These are phyloP conservation scores for Agonopterix heracliana DNA, from an alignment of 2,888 invertebrate species.

Conservation along the genomic window DNA sequence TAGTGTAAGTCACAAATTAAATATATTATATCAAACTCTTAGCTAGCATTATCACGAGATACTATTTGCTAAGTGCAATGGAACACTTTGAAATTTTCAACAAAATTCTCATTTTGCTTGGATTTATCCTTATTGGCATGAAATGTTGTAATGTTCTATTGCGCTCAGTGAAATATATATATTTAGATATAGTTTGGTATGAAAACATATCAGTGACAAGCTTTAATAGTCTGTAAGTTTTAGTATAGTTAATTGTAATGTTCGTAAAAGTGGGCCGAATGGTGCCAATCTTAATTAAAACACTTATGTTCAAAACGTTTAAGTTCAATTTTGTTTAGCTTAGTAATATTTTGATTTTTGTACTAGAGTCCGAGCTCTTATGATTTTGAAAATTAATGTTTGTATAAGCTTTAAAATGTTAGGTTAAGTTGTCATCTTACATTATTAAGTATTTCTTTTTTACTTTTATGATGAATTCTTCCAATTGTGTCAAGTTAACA, in stretches of 20 bases:
- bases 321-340: constrained; percentile 5
- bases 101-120: no score
- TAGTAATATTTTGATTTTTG: no score
- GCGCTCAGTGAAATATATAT: constrained; percentile 6
- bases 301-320: constrained; percentile 2
- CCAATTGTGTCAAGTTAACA: constrained; percentile 41
- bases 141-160: constrained; percentile 3
- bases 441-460: constrained; percentile 18
- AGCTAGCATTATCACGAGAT: not conserved
- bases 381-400: constrained; percentile 2
- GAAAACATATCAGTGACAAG: constrained; percentile 29
- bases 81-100: not conserved
- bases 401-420: not conserved
- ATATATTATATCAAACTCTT: not conserved
- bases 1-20: constrained; percentile 25
- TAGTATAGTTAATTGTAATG: constrained; percentile 2
- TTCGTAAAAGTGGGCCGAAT: constrained; percentile 50
- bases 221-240: constrained; percentile 51
- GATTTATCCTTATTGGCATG: not conserved
- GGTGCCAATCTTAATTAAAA: constrained; percentile 50
- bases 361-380: not conserved
- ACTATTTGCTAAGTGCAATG: constrained; percentile 6
- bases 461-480: constrained; percentile 42
- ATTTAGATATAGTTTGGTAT: constrained; percentile 11
- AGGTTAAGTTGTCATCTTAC: not conserved